Conservation (phyloP, 1,140 invertebrate species). For the Tetragonula clypearis region DNA sequence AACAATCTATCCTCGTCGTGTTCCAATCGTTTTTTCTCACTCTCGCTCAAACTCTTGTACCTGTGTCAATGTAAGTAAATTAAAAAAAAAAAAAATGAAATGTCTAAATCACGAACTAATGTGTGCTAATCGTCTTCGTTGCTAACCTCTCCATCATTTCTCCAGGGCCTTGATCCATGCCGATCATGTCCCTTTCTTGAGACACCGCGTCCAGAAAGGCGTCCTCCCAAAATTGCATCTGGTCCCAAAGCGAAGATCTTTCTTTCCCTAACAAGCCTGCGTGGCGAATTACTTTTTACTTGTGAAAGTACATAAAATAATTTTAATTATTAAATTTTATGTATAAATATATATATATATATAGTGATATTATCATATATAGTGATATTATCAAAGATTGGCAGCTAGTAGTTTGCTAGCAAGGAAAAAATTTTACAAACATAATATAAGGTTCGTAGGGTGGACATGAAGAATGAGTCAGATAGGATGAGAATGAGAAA, state of each 20-base stretch:
- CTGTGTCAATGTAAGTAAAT: conserved; percentile 70
- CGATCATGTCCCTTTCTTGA: conserved; percentile 99
- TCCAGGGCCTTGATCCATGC: conserved; percentile 99
- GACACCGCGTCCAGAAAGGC: conserved; percentile 99
- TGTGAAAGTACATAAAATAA: too few relatives aligned
- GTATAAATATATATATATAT: too few relatives aligned
- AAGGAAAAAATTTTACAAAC: too few relatives aligned
- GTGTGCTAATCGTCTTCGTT: background rate
- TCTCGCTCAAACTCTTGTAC: conserved; percentile 96
- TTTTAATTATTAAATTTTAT: too few relatives aligned
- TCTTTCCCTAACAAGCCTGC: conserved; percentile 85
- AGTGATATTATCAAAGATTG: too few relatives aligned
- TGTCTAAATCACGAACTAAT: background rate
- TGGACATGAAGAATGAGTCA: too few relatives aligned
- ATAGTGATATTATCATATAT: too few relatives aligned
- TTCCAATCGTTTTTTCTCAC: conserved; percentile 97
- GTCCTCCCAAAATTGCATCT: conserved; percentile 99
- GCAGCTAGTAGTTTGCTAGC: too few relatives aligned
- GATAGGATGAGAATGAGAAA: too few relatives aligned
- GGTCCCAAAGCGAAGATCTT: conserved; percentile 96
- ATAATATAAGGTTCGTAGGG: too few relatives aligned
- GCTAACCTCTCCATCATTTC: conserved; percentile 98
- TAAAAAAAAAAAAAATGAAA: too few relatives aligned
- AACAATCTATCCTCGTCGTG: conserved; percentile 98
- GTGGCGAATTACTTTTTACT: background rate